These are phyloP conservation scores for rat (Rattus norvegicus) DNA, from an alignment of 2,113 vertebrate genomes.

Conservation along the genomic window GRCr8 NC_086020.1:47649001-47649500, in stretches of 20 bases:
- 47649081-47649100: background rate
- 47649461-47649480: background rate
- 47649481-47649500: background rate
- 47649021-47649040: background rate
- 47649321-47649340: background rate
- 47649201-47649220: background rate
- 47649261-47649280: background rate
- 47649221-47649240: background rate
- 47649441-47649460: background rate
- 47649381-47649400: background rate
- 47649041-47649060: background rate
- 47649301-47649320: background rate
- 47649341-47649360: background rate
- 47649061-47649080: background rate
- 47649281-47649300: background rate
- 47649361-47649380: background rate
- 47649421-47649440: background rate
- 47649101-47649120: background rate
- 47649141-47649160: background rate
- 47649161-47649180: background rate
- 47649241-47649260: background rate
- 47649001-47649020: background rate
- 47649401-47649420: background rate
- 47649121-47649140: background rate
- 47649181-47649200: background rate